phyloP scores from a whole-genome alignment of 2,113 vertebrate genomes.

The Rissa tridactyla region DNA sequence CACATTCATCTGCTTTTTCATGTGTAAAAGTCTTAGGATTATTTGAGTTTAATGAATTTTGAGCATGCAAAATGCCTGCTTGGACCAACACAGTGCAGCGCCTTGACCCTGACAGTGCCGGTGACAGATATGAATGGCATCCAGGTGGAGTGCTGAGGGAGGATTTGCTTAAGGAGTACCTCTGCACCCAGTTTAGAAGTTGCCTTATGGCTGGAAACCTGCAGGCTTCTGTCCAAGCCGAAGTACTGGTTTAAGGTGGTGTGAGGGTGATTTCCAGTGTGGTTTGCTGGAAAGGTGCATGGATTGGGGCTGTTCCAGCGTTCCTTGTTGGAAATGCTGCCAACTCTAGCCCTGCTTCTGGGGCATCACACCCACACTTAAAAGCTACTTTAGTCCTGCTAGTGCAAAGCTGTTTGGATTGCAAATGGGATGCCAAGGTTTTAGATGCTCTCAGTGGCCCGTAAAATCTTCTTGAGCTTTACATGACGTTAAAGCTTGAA shows the following conservation, averaged over 20 bases:
- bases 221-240: not conserved
- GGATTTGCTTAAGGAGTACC: not conserved
- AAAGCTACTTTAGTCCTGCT: not conserved
- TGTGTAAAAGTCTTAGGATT: constrained; percentile 14
- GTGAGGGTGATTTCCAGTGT: not conserved
- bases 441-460: constrained; percentile 8
- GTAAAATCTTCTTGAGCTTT: constrained; percentile 41
- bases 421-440: not conserved
- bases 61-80: not conserved
- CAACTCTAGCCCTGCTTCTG: not conserved
- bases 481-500: not conserved
- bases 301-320: not conserved
- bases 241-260: rapidly evolving
- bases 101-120: not conserved
- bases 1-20: constrained; percentile 16
- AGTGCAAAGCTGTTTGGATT: not conserved
- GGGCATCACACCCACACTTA: not conserved
- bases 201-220: not conserved
- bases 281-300: not conserved
- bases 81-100: not conserved
- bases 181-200: not conserved
- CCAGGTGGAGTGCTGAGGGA: not conserved
- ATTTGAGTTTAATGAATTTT: constrained; percentile 46
- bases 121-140: not conserved
- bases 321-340: not conserved